A percentile compares a stretch with the other conserved stretches of the same genome.
phyloP scores from a whole-genome alignment of 2,113 vertebrate species.

The Passerina amoena region DNA sequence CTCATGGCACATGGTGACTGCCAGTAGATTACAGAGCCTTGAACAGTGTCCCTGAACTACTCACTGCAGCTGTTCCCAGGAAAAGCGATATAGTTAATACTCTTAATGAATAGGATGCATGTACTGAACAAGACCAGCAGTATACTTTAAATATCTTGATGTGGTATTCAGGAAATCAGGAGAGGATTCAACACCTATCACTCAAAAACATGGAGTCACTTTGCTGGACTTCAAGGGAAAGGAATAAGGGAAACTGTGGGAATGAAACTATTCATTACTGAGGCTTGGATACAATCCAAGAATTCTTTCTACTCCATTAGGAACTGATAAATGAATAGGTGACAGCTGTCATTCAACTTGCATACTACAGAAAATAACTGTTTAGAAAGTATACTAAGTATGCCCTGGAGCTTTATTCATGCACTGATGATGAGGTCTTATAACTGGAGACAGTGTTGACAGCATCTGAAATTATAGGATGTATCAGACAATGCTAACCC shows the following conservation, averaged over 20 bases:
- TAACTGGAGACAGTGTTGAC: not conserved
- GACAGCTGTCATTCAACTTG: not conserved
- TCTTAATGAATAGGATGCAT: not conserved
- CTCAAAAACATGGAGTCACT: not conserved
- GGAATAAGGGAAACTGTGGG: not conserved
- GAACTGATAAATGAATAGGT: not conserved
- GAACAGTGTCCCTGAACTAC: not conserved
- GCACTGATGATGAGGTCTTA: not conserved
- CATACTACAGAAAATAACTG: not conserved
- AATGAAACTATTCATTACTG: not conserved
- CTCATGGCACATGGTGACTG: not conserved
- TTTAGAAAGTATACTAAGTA: not conserved
- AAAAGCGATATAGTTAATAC: not conserved
- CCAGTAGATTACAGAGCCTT: not conserved
- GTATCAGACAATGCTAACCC: not conserved
- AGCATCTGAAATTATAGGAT: not conserved
- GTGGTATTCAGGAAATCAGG: not conserved
- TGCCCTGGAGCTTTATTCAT: not conserved
- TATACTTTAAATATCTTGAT: not conserved
- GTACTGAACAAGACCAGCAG: not conserved
- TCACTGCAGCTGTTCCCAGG: not conserved
- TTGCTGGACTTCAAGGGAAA: not conserved
- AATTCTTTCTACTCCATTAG: not conserved
- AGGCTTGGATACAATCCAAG: not conserved
- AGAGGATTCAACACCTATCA: not conserved